A percentile compares a stretch with the other conserved stretches of the same genome.
phyloP scores from a whole-genome alignment of 2,888 invertebrate genomes.

The Apantesis nais region DNA sequence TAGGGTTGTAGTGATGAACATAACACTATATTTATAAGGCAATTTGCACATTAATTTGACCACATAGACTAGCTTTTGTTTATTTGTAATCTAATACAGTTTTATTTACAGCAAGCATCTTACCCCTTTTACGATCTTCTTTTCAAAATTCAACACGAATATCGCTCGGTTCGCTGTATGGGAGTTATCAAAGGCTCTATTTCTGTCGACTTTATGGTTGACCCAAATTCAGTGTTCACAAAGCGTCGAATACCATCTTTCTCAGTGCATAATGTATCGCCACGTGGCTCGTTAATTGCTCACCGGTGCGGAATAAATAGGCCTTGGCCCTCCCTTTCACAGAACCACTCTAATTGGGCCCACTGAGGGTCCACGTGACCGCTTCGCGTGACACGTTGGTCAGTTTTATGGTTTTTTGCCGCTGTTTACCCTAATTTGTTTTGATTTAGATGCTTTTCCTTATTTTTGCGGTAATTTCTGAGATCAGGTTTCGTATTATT shows the following conservation, averaged over 20 bases:
- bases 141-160: slow-evolving; percentile 29
- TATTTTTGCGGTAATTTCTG: not conserved
- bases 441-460: slow-evolving; percentile 19
- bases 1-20: too few species aligned
- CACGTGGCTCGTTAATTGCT: slow-evolving; percentile 57
- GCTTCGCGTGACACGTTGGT: slow-evolving; percentile 46
- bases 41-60: too few species aligned
- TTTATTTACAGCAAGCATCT: slow-evolving; percentile 20
- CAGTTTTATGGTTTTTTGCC: slow-evolving; percentile 52
- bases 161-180: slow-evolving; percentile 18
- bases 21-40: too few species aligned
- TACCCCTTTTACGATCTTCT: slow-evolving; percentile 23
- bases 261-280: slow-evolving; percentile 61
- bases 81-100: too few species aligned
- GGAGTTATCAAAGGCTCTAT: slow-evolving; percentile 38
- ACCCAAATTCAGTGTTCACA: slow-evolving; percentile 45
- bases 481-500: slow-evolving; percentile 5
- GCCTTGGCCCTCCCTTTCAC: slow-evolving; percentile 38
- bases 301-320: slow-evolving; percentile 49
- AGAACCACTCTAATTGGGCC: slow-evolving; percentile 66
- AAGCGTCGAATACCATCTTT: slow-evolving; percentile 45
- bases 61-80: too few species aligned
- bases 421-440: slow-evolving; percentile 18
- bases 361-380: slow-evolving; percentile 68
- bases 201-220: slow-evolving; percentile 34